Percentiles rank a stretch among this genome's conserved stretches.
phyloP scores from a whole-genome alignment of 2,797 vertebrate genomes.

The Melanotaenia trifasciata region DNA sequence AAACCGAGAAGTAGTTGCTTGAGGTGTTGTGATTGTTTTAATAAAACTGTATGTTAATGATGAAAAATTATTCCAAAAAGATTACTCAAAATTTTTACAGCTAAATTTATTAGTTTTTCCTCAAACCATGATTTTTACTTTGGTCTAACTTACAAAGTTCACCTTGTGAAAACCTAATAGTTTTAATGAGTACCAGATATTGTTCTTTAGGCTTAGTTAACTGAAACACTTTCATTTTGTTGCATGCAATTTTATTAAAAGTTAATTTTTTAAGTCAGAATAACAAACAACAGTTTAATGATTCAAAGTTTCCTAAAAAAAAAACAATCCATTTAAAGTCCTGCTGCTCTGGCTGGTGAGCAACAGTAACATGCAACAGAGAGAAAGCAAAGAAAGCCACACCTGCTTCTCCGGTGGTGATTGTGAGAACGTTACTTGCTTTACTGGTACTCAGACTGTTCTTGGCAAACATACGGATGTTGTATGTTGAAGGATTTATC shows the following conservation, averaged over 20 bases:
- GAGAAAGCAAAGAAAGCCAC: neutral
- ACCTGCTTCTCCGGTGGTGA: conserved; percentile 72
- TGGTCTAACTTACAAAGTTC: too few species aligned
- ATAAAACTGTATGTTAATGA: neutral
- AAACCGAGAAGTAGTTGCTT: neutral
- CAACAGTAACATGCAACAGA: neutral
- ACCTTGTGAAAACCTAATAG: too few species aligned
- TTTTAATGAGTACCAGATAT: too few species aligned
- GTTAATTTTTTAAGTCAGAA: too few species aligned
- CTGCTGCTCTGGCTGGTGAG: neutral
- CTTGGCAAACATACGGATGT: conserved; percentile 76
- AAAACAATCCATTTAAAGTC: neutral
- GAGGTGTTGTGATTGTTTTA: conserved; percentile 3
- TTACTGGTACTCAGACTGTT: conserved; percentile 61
- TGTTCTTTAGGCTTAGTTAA: too few species aligned
- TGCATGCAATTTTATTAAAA: neutral
- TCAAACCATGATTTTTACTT: too few species aligned
- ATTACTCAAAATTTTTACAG: neutral
- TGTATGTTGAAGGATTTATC: conserved; percentile 70
- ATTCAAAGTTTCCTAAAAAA: neutral
- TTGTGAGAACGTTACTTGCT: conserved; percentile 72
- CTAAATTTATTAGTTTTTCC: neutral
- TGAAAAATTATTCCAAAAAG: neutral
- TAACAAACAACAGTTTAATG: neutral
- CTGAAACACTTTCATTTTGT: too few species aligned